These are phyloP conservation scores for Melanotaenia parkinsoni DNA, from an alignment of 2,797 vertebrate genomes.

Conservation along the genomic window DNA sequence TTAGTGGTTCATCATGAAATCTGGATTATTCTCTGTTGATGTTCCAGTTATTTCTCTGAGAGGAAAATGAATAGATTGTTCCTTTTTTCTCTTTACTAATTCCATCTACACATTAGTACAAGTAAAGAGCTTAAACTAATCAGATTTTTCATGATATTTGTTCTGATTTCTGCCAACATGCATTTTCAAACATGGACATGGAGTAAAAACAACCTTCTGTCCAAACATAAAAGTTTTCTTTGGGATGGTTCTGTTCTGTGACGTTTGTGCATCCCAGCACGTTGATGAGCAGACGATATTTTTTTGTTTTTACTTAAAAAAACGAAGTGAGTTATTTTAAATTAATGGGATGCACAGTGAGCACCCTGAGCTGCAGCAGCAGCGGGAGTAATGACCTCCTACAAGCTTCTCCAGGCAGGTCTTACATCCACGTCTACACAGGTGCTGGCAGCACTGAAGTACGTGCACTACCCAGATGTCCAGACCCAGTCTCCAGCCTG, in stretches of 20 bases:
- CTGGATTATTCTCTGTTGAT: constrained; percentile 41
- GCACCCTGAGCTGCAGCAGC: not conserved
- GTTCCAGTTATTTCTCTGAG: constrained; percentile 9
- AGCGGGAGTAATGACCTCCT: not conserved
- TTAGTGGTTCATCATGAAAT: constrained; percentile 47
- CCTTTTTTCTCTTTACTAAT: constrained; percentile 15
- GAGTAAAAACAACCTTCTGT: not conserved
- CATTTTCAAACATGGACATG: not conserved
- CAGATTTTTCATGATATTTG: constrained; percentile 11
- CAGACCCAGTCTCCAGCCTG: not conserved
- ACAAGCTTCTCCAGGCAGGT: not conserved
- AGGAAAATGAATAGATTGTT: constrained; percentile 16
- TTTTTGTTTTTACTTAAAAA: too few species aligned
- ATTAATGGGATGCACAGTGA: not conserved
- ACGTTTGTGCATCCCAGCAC: too few species aligned
- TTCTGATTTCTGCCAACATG: not conserved
- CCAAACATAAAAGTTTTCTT: too few species aligned
- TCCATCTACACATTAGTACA: not conserved
- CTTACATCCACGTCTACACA: not conserved
- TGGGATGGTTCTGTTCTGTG: too few species aligned
- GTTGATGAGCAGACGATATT: too few species aligned
- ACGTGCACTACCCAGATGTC: not conserved
- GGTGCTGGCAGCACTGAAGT: not conserved
- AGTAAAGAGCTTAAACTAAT: constrained; percentile 33
- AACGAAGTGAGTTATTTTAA: too few species aligned